Evolutionary conservation across 2,113 vertebrate genomes (phyloP).

Genomic region (Theropithecus gelada): DNA sequence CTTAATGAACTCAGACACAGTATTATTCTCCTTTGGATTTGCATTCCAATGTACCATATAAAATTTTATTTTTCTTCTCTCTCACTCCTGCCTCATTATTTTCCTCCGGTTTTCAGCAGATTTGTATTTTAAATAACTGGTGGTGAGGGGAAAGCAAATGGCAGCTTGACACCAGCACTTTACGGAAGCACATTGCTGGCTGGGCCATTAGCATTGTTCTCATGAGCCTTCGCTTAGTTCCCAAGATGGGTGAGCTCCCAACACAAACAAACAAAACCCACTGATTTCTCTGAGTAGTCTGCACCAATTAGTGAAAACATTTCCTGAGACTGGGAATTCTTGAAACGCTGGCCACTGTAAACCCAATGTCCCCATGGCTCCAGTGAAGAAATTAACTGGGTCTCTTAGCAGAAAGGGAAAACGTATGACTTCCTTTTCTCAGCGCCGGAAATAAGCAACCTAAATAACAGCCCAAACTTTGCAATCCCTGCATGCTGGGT

Average conservation of each 20-base stretch:
- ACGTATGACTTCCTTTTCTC: background rate
- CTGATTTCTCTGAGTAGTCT: background rate
- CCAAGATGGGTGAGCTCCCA: slow-evolving; percentile 18
- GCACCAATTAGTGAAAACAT: background rate
- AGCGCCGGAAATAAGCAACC: background rate
- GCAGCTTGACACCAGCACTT: background rate
- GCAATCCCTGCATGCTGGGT: fast-evolving
- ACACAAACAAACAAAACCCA: slow-evolving; percentile 1
- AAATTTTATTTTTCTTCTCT: background rate
- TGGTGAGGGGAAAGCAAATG: background rate
- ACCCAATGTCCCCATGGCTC: background rate
- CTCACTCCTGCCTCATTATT: background rate
- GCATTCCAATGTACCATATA: background rate
- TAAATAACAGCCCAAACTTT: too few relatives aligned
- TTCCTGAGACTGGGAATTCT: slow-evolving; percentile 3
- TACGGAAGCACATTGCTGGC: background rate
- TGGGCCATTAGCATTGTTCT: background rate
- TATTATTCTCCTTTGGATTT: background rate
- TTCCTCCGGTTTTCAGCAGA: background rate
- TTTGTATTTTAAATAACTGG: background rate
- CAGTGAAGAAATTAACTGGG: background rate
- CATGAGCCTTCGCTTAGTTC: background rate
- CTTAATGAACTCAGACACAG: background rate
- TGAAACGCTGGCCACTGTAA: slow-evolving; percentile 5
- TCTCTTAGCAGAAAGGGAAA: background rate